These are phyloP conservation scores for Rhinoptilus africanus DNA, from an alignment of 2,113 vertebrate species.

Conservation along the genomic window DNA sequence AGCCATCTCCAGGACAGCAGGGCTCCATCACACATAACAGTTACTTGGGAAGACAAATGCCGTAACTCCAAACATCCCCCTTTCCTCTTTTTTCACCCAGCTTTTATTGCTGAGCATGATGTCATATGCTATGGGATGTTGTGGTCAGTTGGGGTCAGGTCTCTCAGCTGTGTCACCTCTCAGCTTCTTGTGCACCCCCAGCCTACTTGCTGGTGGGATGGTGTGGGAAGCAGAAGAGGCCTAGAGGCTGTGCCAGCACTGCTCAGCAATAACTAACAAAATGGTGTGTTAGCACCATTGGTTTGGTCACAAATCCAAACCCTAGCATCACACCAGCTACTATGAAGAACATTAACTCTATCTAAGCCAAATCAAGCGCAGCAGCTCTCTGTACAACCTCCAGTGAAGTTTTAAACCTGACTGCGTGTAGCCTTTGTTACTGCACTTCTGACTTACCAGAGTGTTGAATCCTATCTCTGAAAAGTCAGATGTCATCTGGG, in stretches of 20 bases:
- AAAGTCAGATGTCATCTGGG: background rate
- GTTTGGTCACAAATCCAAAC: background rate
- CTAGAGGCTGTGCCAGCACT: background rate
- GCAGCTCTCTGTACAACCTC: background rate
- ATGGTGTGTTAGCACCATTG: background rate
- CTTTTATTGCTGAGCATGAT: background rate
- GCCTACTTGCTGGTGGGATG: rapidly evolving
- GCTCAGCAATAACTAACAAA: background rate
- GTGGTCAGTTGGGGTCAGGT: background rate
- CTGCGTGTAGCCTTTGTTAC: background rate
- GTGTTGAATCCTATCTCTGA: background rate
- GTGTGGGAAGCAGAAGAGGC: background rate
- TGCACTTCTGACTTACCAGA: background rate
- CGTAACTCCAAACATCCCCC: background rate
- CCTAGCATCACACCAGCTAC: rapidly evolving
- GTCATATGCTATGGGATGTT: rapidly evolving
- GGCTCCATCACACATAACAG: rapidly evolving
- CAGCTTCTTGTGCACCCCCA: rapidly evolving
- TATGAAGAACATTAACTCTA: background rate
- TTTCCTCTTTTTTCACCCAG: background rate
- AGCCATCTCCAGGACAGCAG: background rate
- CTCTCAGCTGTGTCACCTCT: background rate
- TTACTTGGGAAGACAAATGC: background rate
- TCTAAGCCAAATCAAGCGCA: background rate
- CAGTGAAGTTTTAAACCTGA: background rate